Conservation (phyloP, 2,797 vertebrate species). For the Notolabrus celidotus region DNA sequence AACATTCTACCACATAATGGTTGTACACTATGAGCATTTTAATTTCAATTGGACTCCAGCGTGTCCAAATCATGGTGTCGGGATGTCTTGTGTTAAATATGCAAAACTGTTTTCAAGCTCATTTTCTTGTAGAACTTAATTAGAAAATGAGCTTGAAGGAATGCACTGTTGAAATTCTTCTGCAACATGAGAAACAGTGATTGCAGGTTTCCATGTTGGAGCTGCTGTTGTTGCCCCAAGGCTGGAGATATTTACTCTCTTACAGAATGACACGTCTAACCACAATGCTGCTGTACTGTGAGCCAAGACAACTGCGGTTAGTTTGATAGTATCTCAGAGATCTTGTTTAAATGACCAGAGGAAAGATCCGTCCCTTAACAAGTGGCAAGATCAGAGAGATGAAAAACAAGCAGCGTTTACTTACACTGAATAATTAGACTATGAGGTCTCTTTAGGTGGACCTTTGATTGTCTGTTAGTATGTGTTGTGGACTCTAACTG, state of each 20-base stretch:
- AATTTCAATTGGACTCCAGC: neutral
- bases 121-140: slow-evolving; percentile 37
- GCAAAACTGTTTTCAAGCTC: slow-evolving; percentile 19
- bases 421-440: slow-evolving; percentile 5
- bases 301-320: slow-evolving; percentile 19
- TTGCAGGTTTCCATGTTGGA: slow-evolving; percentile 15
- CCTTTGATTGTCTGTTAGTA: slow-evolving; percentile 20
- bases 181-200: slow-evolving; percentile 19
- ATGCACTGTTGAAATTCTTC: slow-evolving; percentile 34
- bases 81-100: slow-evolving; percentile 26
- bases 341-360: slow-evolving; percentile 35
- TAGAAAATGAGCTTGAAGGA: slow-evolving; percentile 45
- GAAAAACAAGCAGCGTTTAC: slow-evolving; percentile 19
- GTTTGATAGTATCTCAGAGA: slow-evolving; percentile 37
- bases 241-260: slow-evolving; percentile 48
- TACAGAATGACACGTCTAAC: slow-evolving; percentile 36
- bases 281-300: slow-evolving; percentile 29
- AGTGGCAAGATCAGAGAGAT: slow-evolving; percentile 4
- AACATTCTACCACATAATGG: neutral
- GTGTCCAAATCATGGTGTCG: slow-evolving; percentile 1
- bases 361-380: slow-evolving; percentile 16
- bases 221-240: slow-evolving; percentile 27
- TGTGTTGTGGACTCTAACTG: slow-evolving; percentile 11
- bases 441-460: slow-evolving; percentile 11
- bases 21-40: slow-evolving; percentile 12